Evolutionary conservation across 2,113 vertebrate genomes (phyloP).

Genomic region (Motacilla alba): DNA sequence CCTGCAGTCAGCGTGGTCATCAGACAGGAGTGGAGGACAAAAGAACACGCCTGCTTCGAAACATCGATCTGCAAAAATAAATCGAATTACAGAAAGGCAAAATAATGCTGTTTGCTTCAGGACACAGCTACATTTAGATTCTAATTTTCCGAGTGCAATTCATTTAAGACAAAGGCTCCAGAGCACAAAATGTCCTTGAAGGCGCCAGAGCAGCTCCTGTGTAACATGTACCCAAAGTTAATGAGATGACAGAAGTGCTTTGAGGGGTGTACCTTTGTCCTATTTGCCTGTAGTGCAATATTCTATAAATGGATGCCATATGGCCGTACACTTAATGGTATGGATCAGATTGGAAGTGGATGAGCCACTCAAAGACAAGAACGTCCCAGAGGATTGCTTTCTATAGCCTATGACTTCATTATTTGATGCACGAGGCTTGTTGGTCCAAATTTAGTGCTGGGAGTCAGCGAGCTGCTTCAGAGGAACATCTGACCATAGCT

Average conservation of each 20-base stretch:
- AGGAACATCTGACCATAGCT: not conserved
- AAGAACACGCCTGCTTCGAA: not conserved
- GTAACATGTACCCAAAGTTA: slow-evolving; percentile 10
- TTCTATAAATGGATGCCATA: slow-evolving; percentile 63
- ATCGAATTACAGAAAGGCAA: slow-evolving; percentile 37
- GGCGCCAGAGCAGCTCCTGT: not conserved
- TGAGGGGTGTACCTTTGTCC: slow-evolving; percentile 26
- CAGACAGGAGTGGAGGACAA: not conserved
- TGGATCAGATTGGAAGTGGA: slow-evolving; percentile 36
- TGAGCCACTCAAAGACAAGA: slow-evolving; percentile 49
- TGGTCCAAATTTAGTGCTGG: slow-evolving; percentile 21
- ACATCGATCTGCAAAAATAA: slow-evolving; percentile 36
- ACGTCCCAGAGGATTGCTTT: slow-evolving; percentile 32
- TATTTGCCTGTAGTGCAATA: slow-evolving; percentile 6
- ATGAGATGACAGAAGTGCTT: slow-evolving; percentile 27
- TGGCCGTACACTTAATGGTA: slow-evolving; percentile 33
- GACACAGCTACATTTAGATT: slow-evolving; percentile 23
- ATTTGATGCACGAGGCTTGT: slow-evolving; percentile 25
- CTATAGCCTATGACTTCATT: slow-evolving; percentile 46
- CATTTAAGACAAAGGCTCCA: slow-evolving; percentile 10
- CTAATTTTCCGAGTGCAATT: slow-evolving; percentile 35
- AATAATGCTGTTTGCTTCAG: slow-evolving; percentile 38
- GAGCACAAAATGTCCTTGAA: slow-evolving; percentile 38
- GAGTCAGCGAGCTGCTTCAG: not conserved
- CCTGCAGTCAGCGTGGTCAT: not conserved